phyloP scores from a whole-genome alignment of 2,888 invertebrate genomes.

The Lamproptera curius region DNA sequence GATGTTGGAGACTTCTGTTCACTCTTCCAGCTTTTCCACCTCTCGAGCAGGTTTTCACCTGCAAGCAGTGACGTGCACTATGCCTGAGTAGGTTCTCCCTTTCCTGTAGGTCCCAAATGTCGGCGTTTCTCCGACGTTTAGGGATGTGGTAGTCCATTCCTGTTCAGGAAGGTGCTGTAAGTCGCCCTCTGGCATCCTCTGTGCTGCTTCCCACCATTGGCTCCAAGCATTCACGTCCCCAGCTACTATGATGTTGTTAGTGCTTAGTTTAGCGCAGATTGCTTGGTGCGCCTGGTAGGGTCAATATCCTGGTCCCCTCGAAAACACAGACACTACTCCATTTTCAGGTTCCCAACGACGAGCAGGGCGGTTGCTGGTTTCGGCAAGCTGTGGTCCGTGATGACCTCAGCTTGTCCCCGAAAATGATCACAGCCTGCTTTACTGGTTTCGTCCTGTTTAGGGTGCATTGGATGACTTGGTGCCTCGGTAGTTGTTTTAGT shows the following conservation, averaged over 20 bases:
- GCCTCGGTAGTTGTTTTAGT: slow-evolving; percentile 22
- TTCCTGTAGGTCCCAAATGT: slow-evolving; percentile 30
- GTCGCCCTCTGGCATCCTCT: slow-evolving; percentile 21
- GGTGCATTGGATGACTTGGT: slow-evolving; percentile 27
- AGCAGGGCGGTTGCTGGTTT: slow-evolving; percentile 25
- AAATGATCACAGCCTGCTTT: slow-evolving; percentile 26
- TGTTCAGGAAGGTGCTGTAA: slow-evolving; percentile 5
- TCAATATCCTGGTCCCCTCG: slow-evolving; percentile 22
- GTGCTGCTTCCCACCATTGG: slow-evolving; percentile 19
- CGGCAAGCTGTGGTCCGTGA: slow-evolving; percentile 27
- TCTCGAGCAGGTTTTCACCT: slow-evolving; percentile 13
- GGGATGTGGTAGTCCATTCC: slow-evolving; percentile 25
- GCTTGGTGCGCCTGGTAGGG: slow-evolving; percentile 17
- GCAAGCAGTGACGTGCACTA: slow-evolving; percentile 32
- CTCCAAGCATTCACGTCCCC: slow-evolving; percentile 19
- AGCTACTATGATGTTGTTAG: slow-evolving; percentile 17
- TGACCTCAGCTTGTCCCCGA: slow-evolving; percentile 20
- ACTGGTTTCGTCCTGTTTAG: slow-evolving; percentile 23
- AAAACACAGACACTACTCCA: slow-evolving; percentile 25
- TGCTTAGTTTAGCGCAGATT: slow-evolving; percentile 10
- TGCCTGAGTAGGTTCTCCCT: slow-evolving; percentile 19
- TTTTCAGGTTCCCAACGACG: slow-evolving; percentile 21
- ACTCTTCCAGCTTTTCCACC: slow-evolving; percentile 21
- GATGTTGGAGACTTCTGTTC: slow-evolving; percentile 12
- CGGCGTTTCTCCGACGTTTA: slow-evolving; percentile 29